A percentile compares a stretch with the other conserved stretches of the same genome.
phyloP scores from a whole-genome alignment of 2,797 vertebrate species.

The Vultur gryphus region DNA sequence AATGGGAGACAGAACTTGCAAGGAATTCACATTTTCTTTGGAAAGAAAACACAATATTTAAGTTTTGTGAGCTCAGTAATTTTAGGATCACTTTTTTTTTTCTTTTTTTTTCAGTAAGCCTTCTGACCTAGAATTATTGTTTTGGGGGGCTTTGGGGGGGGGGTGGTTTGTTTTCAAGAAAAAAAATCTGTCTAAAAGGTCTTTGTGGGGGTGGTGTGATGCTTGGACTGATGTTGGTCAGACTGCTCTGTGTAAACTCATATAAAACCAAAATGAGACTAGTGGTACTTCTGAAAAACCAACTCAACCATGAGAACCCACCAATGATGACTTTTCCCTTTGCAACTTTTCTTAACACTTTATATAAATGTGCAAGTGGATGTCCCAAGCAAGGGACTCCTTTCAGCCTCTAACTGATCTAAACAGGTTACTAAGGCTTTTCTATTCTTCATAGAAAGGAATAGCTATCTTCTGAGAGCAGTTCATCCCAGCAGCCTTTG shows the following conservation, averaged over 20 bases:
- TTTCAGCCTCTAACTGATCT: background rate
- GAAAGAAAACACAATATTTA: background rate
- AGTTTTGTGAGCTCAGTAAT: background rate
- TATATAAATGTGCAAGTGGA: background rate
- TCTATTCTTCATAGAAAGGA: background rate
- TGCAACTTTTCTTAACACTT: background rate
- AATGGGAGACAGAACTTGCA: background rate
- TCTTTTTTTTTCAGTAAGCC: background rate
- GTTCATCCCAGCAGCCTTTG: conserved; percentile 2
- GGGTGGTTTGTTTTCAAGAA: background rate
- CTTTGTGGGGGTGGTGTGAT: background rate
- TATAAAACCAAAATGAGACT: background rate
- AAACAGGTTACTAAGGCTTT: background rate
- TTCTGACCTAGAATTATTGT: background rate
- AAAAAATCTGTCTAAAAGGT: background rate
- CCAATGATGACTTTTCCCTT: background rate
- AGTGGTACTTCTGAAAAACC: background rate
- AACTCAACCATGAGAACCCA: background rate
- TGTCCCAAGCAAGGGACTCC: background rate
- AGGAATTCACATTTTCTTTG: background rate
- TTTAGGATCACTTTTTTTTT: background rate
- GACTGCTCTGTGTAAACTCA: background rate
- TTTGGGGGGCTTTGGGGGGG: background rate
- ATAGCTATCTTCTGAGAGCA: background rate
- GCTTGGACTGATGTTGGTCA: background rate